phyloP scores from a whole-genome alignment of 1,140 invertebrate species.

The Epicauta chinensis region DNA sequence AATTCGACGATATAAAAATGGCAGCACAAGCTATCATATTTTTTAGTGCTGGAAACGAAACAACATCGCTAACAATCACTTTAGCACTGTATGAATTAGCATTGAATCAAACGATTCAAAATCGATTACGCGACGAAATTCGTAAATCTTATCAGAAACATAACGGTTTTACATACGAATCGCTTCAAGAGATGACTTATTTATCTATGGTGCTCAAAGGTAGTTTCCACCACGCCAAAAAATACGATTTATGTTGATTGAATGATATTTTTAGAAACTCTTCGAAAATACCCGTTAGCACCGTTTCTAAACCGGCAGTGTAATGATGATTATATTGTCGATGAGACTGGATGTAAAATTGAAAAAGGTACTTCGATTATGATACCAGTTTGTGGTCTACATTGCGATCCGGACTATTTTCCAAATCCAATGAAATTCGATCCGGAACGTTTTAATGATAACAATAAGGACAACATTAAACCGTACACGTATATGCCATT shows the following conservation, averaged over 20 bases:
- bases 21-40: slow-evolving; percentile 41
- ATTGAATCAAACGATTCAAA: slow-evolving; percentile 52
- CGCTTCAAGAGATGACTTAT: slow-evolving; percentile 37
- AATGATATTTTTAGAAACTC: slow-evolving; percentile 5
- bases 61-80: slow-evolving; percentile 51
- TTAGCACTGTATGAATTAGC: slow-evolving; percentile 54
- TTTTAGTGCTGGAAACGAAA: slow-evolving; percentile 57
- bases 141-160: slow-evolving; percentile 16
- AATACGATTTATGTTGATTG: too few species aligned
- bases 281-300: slow-evolving; percentile 5
- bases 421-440: slow-evolving; percentile 57
- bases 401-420: slow-evolving; percentile 52
- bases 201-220: slow-evolving; percentile 46
- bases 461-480: slow-evolving; percentile 48
- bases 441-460: slow-evolving; percentile 43
- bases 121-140: slow-evolving; percentile 54
- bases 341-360: slow-evolving; percentile 42
- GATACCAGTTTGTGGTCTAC: slow-evolving; percentile 54
- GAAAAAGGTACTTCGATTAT: slow-evolving; percentile 47
- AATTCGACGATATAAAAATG: slow-evolving; percentile 20
- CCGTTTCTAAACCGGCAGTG: slow-evolving; percentile 6
- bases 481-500: slow-evolving; percentile 28
- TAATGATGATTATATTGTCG: slow-evolving; percentile 44
- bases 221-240: too few species aligned
- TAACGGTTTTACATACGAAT: slow-evolving; percentile 36